Conservation (phyloP, 2,888 invertebrate species). For the Desoria tigrina region DNA sequence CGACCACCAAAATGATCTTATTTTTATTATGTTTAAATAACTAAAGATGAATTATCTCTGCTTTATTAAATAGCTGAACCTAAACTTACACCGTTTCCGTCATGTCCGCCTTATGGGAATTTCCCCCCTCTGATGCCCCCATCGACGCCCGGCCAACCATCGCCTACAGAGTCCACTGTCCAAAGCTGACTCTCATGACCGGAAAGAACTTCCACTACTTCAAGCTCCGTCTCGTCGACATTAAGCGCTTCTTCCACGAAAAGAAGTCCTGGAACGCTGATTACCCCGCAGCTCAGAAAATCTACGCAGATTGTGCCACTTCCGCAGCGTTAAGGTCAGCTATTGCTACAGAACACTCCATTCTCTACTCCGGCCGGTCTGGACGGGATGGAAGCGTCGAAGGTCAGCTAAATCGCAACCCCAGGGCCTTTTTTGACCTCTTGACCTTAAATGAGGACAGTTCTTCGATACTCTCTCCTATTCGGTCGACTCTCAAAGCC, state of each 20-base stretch:
- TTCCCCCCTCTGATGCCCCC: constrained; percentile 3
- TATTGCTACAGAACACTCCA: constrained; percentile 20
- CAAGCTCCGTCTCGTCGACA: constrained; percentile 19
- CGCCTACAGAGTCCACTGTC: constrained; percentile 13
- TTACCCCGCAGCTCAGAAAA: constrained; percentile 18
- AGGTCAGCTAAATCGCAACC: not conserved
- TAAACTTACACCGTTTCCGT: too few relatives aligned
- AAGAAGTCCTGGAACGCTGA: constrained; percentile 18
- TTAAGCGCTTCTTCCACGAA: not conserved
- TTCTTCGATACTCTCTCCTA: not conserved
- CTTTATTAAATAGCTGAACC: too few relatives aligned
- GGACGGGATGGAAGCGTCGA: constrained; percentile 10
- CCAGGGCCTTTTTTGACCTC: constrained; percentile 18
- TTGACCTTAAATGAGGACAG: not conserved
- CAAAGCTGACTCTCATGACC: constrained; percentile 14
- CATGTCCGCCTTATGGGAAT: not conserved
- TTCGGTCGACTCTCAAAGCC: not conserved
- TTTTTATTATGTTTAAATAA: too few relatives aligned
- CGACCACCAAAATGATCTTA: too few relatives aligned
- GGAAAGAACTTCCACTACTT: constrained; percentile 22
- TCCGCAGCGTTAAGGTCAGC: not conserved
- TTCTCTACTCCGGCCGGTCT: constrained; percentile 14
- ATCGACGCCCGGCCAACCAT: not conserved
- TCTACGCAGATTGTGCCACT: constrained; percentile 17
- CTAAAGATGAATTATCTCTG: too few relatives aligned